phyloP scores from a whole-genome alignment of 2,113 vertebrate genomes.

The Vidua chalybeata region DNA sequence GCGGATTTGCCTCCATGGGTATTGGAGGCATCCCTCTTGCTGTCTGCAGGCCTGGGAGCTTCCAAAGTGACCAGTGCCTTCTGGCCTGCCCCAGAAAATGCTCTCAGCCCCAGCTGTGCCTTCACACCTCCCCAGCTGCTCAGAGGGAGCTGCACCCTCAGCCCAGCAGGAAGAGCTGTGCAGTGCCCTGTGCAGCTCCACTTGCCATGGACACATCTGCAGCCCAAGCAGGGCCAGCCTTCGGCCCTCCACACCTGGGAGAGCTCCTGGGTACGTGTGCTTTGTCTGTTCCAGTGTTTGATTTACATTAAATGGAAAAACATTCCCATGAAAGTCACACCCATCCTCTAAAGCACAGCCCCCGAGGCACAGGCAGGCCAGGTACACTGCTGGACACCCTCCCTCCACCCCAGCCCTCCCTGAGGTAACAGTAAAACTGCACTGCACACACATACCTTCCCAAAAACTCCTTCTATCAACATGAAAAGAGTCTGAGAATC shows the following conservation, averaged over 20 bases:
- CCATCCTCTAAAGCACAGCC: neutral
- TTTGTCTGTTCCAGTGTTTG: neutral
- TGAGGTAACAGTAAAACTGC: neutral
- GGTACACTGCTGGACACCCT: neutral
- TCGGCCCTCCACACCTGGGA: neutral
- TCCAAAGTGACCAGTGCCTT: neutral
- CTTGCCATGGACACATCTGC: neutral
- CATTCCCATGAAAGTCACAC: no score
- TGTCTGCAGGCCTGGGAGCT: neutral
- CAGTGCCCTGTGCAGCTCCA: neutral
- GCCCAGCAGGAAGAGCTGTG: neutral
- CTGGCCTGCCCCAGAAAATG: neutral
- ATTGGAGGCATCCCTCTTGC: rapidly evolving
- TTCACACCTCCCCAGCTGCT: neutral
- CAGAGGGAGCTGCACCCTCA: neutral
- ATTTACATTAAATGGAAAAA: neutral
- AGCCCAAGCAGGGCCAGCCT: neutral
- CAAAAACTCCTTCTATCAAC: neutral
- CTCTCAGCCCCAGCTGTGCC: neutral
- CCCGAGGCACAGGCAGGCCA: neutral
- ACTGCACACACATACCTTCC: neutral
- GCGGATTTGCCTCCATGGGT: rapidly evolving
- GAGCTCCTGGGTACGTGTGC: rapidly evolving
- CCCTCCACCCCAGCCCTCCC: neutral
- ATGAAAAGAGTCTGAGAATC: neutral